Percentiles rank a stretch among this genome's conserved stretches.
Evolutionary conservation across 2,113 vertebrate species (phyloP).

Genomic region (Orycteropus afer): DNA sequence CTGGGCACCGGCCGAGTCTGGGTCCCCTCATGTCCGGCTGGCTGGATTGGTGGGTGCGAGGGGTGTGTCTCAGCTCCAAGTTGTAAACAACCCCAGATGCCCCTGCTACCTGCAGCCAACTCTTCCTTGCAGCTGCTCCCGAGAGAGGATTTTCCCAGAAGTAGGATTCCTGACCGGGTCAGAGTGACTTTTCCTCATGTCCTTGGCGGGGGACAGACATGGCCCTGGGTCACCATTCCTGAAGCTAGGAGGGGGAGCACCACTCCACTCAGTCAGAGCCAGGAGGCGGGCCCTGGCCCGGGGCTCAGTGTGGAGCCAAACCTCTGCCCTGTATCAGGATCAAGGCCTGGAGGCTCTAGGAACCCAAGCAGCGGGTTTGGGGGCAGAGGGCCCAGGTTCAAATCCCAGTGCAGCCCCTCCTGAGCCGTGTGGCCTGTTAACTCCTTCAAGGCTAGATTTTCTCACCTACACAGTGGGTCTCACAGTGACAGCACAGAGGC

Average conservation of each 20-base stretch:
- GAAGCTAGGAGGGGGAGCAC: not conserved
- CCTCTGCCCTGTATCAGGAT: not conserved
- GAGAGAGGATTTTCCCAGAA: not conserved
- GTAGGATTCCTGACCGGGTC: not conserved
- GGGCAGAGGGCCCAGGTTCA: not conserved
- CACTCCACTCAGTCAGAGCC: not conserved
- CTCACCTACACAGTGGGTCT: too few relatives aligned
- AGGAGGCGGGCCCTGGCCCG: not conserved
- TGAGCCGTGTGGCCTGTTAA: not conserved
- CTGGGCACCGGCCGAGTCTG: not conserved
- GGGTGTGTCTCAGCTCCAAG: not conserved
- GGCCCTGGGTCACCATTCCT: not conserved
- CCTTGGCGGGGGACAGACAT: not conserved
- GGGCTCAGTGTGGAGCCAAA: not conserved
- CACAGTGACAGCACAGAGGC: too few relatives aligned
- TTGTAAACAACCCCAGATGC: not conserved
- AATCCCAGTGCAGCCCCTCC: fast-evolving
- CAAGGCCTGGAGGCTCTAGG: not conserved
- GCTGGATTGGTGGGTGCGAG: not conserved
- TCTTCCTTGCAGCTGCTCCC: not conserved
- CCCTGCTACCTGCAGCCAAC: not conserved
- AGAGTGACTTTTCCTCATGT: not conserved
- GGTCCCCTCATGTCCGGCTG: fast-evolving
- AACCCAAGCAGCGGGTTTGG: fast-evolving
- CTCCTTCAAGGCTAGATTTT: not conserved